These are phyloP conservation scores for Escarpia spicata DNA, from an alignment of 2,888 invertebrate genomes.

Conservation along the genomic window DNA sequence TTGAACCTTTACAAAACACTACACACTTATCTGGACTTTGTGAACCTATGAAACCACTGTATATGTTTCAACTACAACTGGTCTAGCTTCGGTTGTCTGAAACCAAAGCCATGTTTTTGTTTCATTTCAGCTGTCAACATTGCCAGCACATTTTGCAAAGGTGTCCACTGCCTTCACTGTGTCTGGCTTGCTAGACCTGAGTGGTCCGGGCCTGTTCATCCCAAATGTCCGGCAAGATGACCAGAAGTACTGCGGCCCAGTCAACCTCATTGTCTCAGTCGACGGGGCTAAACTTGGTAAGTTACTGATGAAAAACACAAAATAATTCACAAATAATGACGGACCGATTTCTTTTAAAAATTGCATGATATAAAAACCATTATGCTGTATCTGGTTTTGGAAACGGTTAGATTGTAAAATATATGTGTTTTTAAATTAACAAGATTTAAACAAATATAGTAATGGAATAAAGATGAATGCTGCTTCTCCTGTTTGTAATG, in stretches of 20 bases:
- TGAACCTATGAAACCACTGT: no score
- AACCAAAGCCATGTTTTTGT: neutral
- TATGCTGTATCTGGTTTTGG: no score
- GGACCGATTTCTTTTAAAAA: no score
- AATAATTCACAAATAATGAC: neutral
- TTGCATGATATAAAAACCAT: no score
- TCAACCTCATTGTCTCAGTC: constrained; percentile 17
- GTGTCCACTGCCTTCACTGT: neutral
- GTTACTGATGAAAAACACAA: neutral
- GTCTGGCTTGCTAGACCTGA: constrained; percentile 21
- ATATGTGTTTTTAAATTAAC: no score
- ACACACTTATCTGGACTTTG: no score
- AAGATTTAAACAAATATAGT: no score
- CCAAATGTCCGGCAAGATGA: constrained; percentile 24
- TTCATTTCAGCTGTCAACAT: constrained; percentile 14
- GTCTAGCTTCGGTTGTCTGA: neutral
- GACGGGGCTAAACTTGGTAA: constrained; percentile 20
- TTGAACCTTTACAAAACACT: no score
- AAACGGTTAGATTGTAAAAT: no score
- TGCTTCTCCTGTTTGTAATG: no score
- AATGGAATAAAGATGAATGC: no score
- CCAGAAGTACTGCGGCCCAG: constrained; percentile 24
- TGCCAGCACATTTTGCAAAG: neutral
- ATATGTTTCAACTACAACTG: no score
- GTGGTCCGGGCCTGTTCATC: constrained; percentile 26